A percentile compares a stretch with the other conserved stretches of the same genome.
Evolutionary conservation across 2,888 invertebrate genomes (phyloP).

Genomic region (Mactromeris polynyma): DNA sequence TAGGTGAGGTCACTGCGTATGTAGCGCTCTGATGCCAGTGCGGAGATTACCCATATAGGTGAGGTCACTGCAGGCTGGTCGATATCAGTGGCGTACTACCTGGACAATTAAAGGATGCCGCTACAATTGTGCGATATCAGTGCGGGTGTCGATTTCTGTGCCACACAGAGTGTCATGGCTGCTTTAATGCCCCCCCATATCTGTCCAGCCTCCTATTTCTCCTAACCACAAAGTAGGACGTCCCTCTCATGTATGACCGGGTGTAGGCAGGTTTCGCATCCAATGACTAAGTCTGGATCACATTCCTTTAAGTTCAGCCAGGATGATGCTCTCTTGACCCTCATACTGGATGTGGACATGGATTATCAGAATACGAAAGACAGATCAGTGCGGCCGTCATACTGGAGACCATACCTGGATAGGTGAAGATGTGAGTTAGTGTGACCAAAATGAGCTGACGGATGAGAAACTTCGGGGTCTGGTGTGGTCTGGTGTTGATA

Average conservation of each 20-base stretch:
- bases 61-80: slow-evolving; percentile 21
- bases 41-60: slow-evolving; percentile 24
- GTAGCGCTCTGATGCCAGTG: background rate
- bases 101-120: background rate
- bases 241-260: background rate
- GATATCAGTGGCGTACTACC: slow-evolving; percentile 8
- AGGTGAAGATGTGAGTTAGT: too few relatives aligned
- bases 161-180: background rate
- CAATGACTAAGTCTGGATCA: background rate
- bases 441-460: too few relatives aligned
- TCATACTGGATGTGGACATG: too few relatives aligned
- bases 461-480: too few relatives aligned
- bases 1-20: slow-evolving; percentile 18
- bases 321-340: background rate
- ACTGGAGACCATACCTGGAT: too few relatives aligned
- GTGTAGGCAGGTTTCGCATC: background rate
- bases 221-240: background rate
- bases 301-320: background rate
- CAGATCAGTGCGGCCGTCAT: background rate
- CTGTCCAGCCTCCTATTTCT: background rate
- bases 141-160: too few relatives aligned
- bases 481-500: too few relatives aligned
- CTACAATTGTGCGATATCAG: background rate
- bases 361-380: background rate
- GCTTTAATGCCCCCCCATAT: background rate